A percentile compares a stretch with the other conserved stretches of the same genome.
These are phyloP conservation scores for Dolichoris vasculosae DNA, from an alignment of 1,140 invertebrate species.

Conservation along the genomic window DNA sequence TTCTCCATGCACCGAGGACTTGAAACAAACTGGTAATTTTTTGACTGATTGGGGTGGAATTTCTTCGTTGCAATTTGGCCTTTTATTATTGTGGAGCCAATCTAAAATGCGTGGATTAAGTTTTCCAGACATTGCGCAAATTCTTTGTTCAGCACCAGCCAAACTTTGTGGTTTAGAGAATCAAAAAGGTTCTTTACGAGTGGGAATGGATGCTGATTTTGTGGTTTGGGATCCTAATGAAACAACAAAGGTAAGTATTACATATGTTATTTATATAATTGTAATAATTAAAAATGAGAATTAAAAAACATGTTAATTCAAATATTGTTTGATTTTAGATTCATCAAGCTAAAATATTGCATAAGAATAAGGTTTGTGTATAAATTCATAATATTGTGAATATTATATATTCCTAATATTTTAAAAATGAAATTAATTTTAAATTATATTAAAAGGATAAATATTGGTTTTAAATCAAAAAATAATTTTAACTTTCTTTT, in stretches of 20 bases:
- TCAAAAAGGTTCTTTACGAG: conserved; percentile 77
- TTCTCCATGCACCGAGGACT: conserved; percentile 81
- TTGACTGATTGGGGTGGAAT: conserved; percentile 84
- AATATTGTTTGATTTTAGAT: conserved; percentile 53
- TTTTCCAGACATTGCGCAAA: conserved; percentile 76
- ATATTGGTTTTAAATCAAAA: no score
- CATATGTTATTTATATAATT: neutral
- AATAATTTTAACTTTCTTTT: no score
- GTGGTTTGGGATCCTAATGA: conserved; percentile 82
- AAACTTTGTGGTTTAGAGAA: conserved; percentile 77
- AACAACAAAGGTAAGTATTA: conserved; percentile 72
- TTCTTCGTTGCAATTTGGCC: conserved; percentile 82
- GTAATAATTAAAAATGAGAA: neutral
- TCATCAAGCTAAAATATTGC: conserved; percentile 72
- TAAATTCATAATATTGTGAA: neutral
- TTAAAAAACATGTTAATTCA: neutral
- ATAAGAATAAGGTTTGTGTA: conserved; percentile 78
- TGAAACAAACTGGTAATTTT: conserved; percentile 79
- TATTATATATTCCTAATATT: no score
- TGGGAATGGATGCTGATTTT: conserved; percentile 83
- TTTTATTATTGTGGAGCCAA: conserved; percentile 81
- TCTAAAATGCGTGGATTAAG: conserved; percentile 73
- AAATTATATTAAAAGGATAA: no score
- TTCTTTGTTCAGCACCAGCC: conserved; percentile 78
- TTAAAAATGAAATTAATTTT: no score